Evolutionary conservation across 2,113 vertebrate genomes (phyloP).

Genomic region (Apeltes quadracus): DNA sequence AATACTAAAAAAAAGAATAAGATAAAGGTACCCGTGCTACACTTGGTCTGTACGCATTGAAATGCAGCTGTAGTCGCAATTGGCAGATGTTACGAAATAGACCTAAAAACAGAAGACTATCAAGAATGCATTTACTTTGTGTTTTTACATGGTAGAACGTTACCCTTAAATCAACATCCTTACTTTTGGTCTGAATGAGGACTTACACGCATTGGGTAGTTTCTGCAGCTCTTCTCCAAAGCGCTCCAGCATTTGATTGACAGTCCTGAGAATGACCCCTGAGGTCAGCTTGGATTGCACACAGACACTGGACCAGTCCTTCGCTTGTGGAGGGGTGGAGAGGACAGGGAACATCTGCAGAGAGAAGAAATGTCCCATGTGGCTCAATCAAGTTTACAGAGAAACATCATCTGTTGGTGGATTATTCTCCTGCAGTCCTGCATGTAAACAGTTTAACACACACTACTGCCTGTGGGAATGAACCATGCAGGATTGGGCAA

Average conservation of each 20-base stretch:
- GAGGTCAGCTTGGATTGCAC: constrained; percentile 66
- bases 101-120: no score
- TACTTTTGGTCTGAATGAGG: background rate
- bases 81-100: no score
- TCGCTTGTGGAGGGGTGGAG: constrained; percentile 33
- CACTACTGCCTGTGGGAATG: background rate
- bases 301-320: constrained; percentile 62
- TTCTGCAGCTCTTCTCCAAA: constrained; percentile 65
- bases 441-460: background rate
- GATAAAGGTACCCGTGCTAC: no score
- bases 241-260: constrained; percentile 65
- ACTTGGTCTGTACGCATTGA: no score
- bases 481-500: background rate
- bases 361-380: background rate
- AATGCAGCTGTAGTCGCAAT: no score
- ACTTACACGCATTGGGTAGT: constrained; percentile 72
- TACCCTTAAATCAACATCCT: background rate
- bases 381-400: background rate
- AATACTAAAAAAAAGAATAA: no score
- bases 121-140: background rate
- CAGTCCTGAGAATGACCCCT: constrained; percentile 56
- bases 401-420: background rate
- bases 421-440: background rate
- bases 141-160: background rate
- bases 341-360: constrained; percentile 67